These are phyloP conservation scores for Isotomurus palustris DNA, from an alignment of 2,888 invertebrate species.

Conservation along the genomic window DNA sequence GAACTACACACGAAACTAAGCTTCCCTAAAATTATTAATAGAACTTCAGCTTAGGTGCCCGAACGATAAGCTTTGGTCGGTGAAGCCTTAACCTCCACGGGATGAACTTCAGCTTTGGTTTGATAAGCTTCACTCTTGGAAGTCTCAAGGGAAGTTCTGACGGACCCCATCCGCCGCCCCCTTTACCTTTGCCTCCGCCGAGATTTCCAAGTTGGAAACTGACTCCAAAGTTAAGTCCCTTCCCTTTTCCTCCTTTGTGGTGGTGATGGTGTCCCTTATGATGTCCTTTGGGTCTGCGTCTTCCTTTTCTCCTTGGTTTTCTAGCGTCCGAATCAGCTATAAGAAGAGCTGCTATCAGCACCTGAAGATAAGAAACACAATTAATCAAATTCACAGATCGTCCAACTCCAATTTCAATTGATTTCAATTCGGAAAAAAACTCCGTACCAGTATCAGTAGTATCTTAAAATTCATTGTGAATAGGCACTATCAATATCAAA, in stretches of 20 bases:
- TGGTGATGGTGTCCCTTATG: slow-evolving; percentile 3
- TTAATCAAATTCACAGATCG: too few species aligned
- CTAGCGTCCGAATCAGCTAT: slow-evolving; percentile 1
- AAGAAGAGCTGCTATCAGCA: not conserved
- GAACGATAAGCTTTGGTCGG: slow-evolving; percentile 17
- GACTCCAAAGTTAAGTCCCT: slow-evolving; percentile 3
- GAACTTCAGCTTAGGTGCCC: slow-evolving; percentile 17
- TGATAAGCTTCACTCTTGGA: slow-evolving; percentile 17
- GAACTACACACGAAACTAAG: not conserved
- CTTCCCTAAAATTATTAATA: slow-evolving; percentile 5
- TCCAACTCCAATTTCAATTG: too few species aligned
- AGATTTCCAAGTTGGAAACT: slow-evolving; percentile 19
- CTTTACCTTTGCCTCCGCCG: slow-evolving; percentile 7
- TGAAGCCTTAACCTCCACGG: slow-evolving; percentile 16
- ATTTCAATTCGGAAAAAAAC: too few species aligned
- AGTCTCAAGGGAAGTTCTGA: slow-evolving; percentile 4
- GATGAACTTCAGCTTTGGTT: slow-evolving; percentile 18
- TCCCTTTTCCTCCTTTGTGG: not conserved
- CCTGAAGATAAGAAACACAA: not conserved
- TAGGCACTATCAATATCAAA: too few species aligned
- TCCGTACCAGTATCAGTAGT: too few species aligned
- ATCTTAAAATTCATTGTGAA: too few species aligned
- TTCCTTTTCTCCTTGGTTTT: slow-evolving; percentile 4
- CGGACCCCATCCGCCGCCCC: slow-evolving; percentile 15
- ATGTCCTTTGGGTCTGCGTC: not conserved